Evolutionary conservation across 2,888 invertebrate genomes (phyloP).

Genomic region (Oscheius myriophilus): DNA sequence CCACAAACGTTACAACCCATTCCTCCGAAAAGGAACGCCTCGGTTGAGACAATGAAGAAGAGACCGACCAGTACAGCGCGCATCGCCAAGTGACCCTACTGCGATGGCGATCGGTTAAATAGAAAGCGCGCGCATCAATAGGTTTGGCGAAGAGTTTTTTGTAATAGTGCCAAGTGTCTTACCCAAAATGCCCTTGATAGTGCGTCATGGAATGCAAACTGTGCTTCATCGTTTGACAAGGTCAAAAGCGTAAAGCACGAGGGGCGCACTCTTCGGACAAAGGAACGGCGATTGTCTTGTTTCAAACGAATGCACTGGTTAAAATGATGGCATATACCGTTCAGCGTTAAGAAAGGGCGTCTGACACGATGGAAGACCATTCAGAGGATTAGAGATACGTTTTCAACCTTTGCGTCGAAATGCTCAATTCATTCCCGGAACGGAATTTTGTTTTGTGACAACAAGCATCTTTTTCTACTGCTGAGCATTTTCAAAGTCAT

Average conservation of each 20-base stretch:
- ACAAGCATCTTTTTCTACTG: too few species aligned
- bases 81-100: conserved; percentile 31
- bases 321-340: too few species aligned
- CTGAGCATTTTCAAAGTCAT: too few species aligned
- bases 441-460: too few species aligned
- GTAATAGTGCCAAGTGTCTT: conserved; percentile 16
- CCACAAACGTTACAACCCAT: conserved; percentile 19
- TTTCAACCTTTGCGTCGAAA: too few species aligned
- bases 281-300: too few species aligned
- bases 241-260: background rate
- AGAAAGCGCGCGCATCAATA: background rate
- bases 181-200: conserved; percentile 16
- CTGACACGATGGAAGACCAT: too few species aligned
- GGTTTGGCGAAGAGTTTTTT: conserved; percentile 27
- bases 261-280: too few species aligned
- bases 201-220: conserved; percentile 1
- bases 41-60: conserved; percentile 33
- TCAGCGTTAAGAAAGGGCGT: too few species aligned
- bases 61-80: conserved; percentile 32
- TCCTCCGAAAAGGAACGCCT: conserved; percentile 42
- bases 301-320: too few species aligned
- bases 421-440: too few species aligned
- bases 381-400: too few species aligned
- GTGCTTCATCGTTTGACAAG: conserved; percentile 2
- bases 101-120: conserved; percentile 1